Evolutionary conservation across 2,888 invertebrate species (phyloP).

Genomic region (Drosophila neonasuta): DNA sequence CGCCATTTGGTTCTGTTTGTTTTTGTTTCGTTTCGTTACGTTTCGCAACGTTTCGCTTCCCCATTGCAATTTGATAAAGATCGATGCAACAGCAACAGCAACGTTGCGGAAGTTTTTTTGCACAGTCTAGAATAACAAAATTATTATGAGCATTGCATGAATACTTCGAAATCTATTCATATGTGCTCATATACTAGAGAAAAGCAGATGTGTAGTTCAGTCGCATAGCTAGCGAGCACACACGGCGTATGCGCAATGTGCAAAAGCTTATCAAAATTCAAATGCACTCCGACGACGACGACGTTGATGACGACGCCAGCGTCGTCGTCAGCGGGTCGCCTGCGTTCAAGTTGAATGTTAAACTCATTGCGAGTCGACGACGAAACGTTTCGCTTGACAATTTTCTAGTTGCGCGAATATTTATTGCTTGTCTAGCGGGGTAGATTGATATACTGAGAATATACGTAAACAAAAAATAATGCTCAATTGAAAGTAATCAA

Average conservation of each 20-base stretch:
- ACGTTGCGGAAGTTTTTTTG: slow-evolving; percentile 57
- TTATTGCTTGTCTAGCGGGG: slow-evolving; percentile 1
- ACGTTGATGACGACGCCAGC: not conserved
- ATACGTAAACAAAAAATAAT: not conserved
- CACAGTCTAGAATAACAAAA: slow-evolving; percentile 60
- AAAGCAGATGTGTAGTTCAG: slow-evolving; percentile 1
- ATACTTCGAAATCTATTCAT: slow-evolving; percentile 36
- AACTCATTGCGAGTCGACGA: slow-evolving; percentile 39
- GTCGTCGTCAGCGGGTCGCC: slow-evolving; percentile 56
- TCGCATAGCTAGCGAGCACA: slow-evolving; percentile 13
- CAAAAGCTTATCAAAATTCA: slow-evolving; percentile 66
- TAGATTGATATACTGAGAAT: slow-evolving; percentile 3
- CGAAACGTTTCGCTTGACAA: slow-evolving; percentile 40
- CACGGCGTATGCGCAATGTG: slow-evolving; percentile 71
- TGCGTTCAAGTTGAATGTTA: slow-evolving; percentile 79
- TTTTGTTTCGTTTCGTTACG: slow-evolving; percentile 17
- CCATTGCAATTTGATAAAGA: slow-evolving; percentile 76
- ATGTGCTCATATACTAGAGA: not conserved
- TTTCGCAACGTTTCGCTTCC: slow-evolving; percentile 63
- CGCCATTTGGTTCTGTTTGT: slow-evolving; percentile 42
- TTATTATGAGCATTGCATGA: slow-evolving; percentile 61
- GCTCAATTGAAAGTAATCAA: no score
- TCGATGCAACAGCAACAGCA: slow-evolving; percentile 57
- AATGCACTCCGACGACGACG: slow-evolving; percentile 46
- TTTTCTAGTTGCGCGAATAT: slow-evolving; percentile 15